phyloP scores from a whole-genome alignment of 2,888 invertebrate species.

The Xanthia icteritia region DNA sequence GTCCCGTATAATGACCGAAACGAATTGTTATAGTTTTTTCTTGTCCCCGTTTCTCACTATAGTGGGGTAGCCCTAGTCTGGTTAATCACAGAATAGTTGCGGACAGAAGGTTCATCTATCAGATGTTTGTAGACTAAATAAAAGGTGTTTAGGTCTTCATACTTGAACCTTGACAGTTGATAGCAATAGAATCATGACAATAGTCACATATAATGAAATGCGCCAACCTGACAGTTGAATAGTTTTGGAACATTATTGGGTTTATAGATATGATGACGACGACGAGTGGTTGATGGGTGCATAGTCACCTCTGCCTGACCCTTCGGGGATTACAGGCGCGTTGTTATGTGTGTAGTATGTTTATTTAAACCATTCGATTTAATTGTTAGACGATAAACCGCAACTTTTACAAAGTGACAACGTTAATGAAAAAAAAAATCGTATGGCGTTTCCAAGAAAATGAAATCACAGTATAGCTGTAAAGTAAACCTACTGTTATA shows the following conservation, averaged over 20 bases:
- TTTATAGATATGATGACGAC: too few species aligned
- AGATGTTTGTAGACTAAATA: not conserved
- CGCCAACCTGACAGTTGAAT: not conserved
- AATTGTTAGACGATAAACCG: not conserved
- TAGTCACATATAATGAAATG: not conserved
- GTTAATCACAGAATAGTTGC: slow-evolving; percentile 13
- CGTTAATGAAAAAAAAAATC: not conserved
- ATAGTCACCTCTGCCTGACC: not conserved
- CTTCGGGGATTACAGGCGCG: not conserved
- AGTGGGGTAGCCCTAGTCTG: slow-evolving; percentile 53
- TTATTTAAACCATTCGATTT: too few species aligned
- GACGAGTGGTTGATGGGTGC: not conserved
- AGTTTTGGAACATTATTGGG: not conserved
- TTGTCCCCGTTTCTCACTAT: slow-evolving; percentile 65
- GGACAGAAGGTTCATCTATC: slow-evolving; percentile 17
- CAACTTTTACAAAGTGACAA: not conserved
- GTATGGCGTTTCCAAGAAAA: not conserved
- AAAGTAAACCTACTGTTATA: slow-evolving; percentile 21
- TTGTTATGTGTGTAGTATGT: not conserved
- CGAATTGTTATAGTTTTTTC: slow-evolving; percentile 77
- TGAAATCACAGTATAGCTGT: too few species aligned
- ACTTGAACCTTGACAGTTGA: not conserved
- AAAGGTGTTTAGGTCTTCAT: not conserved
- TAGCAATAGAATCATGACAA: not conserved
- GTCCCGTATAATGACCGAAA: slow-evolving; percentile 79